Percentiles rank a stretch among this genome's conserved stretches.
Evolutionary conservation across 2,888 invertebrate species (phyloP).

Genomic region (Rambutsinella grinnellia): DNA sequence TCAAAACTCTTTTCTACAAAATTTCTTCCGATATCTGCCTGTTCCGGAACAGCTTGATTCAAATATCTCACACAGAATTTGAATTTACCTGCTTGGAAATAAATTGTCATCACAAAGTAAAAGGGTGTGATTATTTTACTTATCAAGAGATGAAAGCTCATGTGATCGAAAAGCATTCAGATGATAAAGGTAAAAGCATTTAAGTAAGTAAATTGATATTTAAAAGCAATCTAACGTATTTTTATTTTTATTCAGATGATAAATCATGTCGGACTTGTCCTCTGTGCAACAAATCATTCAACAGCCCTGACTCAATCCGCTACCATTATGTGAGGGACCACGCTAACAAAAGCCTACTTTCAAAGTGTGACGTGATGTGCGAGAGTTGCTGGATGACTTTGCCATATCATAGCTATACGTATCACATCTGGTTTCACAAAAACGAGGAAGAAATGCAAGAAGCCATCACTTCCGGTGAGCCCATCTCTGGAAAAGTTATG

Average conservation of each 20-base stretch:
- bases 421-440: background rate
- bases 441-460: background rate
- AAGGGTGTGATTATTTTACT: background rate
- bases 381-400: background rate
- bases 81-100: background rate
- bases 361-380: background rate
- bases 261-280: too few species aligned
- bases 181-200: too few species aligned
- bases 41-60: background rate
- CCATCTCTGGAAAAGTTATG: background rate
- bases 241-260: too few species aligned
- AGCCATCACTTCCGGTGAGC: background rate
- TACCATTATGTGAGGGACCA: too few species aligned
- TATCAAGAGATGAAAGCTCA: background rate
- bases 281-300: too few species aligned
- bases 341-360: too few species aligned
- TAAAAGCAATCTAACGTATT: too few species aligned
- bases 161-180: background rate
- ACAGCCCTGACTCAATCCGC: too few species aligned
- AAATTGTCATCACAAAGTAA: background rate
- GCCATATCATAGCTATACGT: background rate
- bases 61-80: background rate
- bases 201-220: too few species aligned
- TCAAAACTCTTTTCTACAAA: background rate
- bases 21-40: background rate